These are phyloP conservation scores for Rhyacichthys aspro DNA, from an alignment of 2,797 vertebrate species.

Conservation along the genomic window DNA sequence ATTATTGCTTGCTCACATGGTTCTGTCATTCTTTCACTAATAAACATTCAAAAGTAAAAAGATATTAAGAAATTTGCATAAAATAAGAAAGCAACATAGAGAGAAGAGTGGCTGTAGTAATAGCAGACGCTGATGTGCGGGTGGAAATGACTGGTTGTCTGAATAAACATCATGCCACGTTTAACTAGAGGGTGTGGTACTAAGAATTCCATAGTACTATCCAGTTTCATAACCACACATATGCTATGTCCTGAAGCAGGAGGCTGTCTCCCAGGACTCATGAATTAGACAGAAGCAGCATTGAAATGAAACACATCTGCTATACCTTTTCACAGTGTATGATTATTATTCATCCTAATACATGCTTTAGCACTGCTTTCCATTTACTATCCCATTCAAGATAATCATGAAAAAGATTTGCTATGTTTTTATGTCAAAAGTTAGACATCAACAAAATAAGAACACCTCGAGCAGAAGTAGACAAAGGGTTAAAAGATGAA, in stretches of 20 bases:
- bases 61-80: background rate
- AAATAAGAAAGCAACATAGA: conserved; percentile 45
- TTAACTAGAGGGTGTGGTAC: conserved; percentile 24
- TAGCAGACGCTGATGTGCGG: no score
- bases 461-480: no score
- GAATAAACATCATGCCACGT: conserved; percentile 15
- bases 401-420: no score
- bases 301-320: conserved; percentile 1
- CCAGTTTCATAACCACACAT: conserved; percentile 11
- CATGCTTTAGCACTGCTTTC: background rate
- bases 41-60: no score
- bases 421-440: no score
- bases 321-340: background rate
- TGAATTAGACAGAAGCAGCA: conserved; percentile 17
- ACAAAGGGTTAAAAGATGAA: no score
- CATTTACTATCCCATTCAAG: no score
- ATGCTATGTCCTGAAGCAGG: conserved; percentile 16
- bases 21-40: no score
- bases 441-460: no score
- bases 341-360: background rate
- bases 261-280: conserved; percentile 13
- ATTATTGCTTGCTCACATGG: no score
- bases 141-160: no score
- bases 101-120: no score
- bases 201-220: conserved; percentile 12